Conservation (phyloP, 2,113 vertebrate species). For the Diglossa brunneiventris region DNA sequence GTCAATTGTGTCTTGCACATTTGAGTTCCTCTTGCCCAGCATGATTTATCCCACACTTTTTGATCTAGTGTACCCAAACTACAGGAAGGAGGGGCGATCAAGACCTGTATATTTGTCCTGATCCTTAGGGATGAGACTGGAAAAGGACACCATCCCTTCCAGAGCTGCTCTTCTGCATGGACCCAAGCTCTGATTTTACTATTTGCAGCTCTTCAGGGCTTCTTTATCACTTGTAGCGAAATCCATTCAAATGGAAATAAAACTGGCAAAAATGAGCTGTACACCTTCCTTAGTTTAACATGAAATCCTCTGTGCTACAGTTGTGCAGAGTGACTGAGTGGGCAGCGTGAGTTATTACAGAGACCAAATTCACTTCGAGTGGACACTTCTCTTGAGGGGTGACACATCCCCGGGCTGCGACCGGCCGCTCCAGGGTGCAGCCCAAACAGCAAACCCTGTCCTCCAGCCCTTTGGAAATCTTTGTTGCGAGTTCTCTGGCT, state of each 20-base stretch:
- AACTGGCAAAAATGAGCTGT: background rate
- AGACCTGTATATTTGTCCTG: background rate
- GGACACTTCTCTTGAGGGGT: background rate
- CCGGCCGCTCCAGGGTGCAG: background rate
- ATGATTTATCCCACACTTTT: background rate
- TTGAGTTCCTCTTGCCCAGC: background rate
- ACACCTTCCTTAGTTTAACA: background rate
- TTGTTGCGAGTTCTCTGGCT: background rate
- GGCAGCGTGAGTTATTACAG: background rate
- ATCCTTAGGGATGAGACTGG: background rate
- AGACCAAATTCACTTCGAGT: background rate
- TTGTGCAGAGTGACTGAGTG: background rate
- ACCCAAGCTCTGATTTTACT: background rate
- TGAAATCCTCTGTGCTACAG: background rate
- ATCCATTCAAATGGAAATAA: background rate
- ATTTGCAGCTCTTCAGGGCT: background rate
- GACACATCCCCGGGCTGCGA: accelerated
- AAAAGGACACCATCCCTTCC: background rate
- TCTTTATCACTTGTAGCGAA: background rate
- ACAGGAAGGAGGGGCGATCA: background rate
- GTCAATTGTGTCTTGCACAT: background rate
- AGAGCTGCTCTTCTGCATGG: background rate
- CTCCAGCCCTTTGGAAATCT: background rate
- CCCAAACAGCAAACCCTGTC: background rate
- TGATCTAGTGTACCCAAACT: background rate